phyloP scores from a whole-genome alignment of 2,888 invertebrate genomes.

The Sepiola atlantica region DNA sequence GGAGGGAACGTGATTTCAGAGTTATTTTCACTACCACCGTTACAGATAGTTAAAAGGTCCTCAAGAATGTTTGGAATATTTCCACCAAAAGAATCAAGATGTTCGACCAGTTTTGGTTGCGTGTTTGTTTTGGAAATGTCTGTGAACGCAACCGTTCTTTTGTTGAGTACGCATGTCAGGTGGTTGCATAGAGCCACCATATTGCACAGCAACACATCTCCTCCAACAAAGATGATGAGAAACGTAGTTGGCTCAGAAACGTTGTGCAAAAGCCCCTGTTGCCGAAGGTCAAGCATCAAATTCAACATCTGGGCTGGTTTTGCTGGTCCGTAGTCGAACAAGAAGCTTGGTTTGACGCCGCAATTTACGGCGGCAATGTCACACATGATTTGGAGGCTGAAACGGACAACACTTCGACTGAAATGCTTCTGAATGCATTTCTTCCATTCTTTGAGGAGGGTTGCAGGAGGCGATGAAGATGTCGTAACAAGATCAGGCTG shows the following conservation, averaged over 20 bases:
- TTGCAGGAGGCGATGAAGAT: not conserved
- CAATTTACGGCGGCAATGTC: conserved; percentile 37
- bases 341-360: conserved; percentile 1
- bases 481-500: conserved; percentile 32
- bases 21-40: not conserved
- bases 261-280: not conserved
- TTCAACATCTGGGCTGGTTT: not conserved
- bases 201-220: conserved; percentile 37
- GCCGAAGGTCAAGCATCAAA: conserved; percentile 35
- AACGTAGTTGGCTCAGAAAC: not conserved
- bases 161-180: not conserved
- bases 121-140: conserved; percentile 37
- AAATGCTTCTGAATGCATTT: conserved; percentile 42
- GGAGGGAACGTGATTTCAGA: not conserved
- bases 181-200: not conserved
- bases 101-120: not conserved
- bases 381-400: conserved; percentile 34
- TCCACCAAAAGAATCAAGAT: not conserved
- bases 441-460: not conserved
- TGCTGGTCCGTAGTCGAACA: conserved; percentile 37
- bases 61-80: not conserved
- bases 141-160: not conserved
- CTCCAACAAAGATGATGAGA: not conserved
- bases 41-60: not conserved
- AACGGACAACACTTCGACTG: not conserved